Base-by-base conservation (phyloP, 53 echinoderm and acorn worm genomes). In the Echinarachnius parma region DNA sequence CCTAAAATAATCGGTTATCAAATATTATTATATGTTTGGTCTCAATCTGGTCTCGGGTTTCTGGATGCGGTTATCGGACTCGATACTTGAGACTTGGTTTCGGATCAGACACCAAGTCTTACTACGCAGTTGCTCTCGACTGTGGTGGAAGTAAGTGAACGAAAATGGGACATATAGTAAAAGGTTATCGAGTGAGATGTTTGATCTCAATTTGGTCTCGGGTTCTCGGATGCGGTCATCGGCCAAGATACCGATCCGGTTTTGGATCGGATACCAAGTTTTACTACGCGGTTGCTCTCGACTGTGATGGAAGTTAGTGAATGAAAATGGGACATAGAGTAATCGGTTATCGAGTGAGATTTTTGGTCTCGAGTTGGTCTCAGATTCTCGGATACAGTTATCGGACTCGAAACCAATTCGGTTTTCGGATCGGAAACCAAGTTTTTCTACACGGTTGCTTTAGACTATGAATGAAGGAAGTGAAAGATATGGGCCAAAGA, bases 71-170 rank as follows among this genome's bases (percentile, higher is more conserved):
- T 53, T 21, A 53, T 69, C 25, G 70, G 33, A 32, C 34, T 69
- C 21, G 19, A 53, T 25, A 69, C 70, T n/a, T n/a, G n/a, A 9
- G 37, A 69, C 37, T 2, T 53, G 24, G 70, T 53, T 69, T 69
- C 70, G 53, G 70, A 31, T 50, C 37, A 53, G 70, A 69, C 26
- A 35, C 70, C 53, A 21, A 7, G 11, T 69, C 70, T 14, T 69
- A 69, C 37, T 69, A 69, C 53, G 70, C 70, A 4, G 70, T 69
- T 9, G 24, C 53, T 50, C 22, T 69, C 4, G 53, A 69, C 10
- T 69, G 70, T 36, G 70, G 53, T 20, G 70, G 70, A 31, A 53
- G 70, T 53, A 52, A 53, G 70, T 69, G n/a, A n/a, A n/a, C n/a
- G n/a, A n/a, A n/a, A n/a, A n/a, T n/a, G n/a, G n/a, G n/a, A n/a